phyloP scores from a whole-genome alignment of 1,140 invertebrate genomes.

The Anastrepha obliqua region DNA sequence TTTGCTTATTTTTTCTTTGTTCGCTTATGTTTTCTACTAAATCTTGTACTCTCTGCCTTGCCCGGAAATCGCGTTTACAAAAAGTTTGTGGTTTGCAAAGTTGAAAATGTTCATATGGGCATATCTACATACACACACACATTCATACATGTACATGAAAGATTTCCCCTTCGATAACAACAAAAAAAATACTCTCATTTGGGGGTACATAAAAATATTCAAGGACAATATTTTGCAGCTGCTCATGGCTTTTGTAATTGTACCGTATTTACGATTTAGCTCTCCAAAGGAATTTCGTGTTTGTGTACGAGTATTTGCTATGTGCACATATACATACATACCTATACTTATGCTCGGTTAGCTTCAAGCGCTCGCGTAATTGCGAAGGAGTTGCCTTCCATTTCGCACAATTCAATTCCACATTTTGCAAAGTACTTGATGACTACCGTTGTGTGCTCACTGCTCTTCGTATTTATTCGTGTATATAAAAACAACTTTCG shows the following conservation, averaged over 20 bases:
- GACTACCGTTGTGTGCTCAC: no score
- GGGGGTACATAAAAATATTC: conserved; percentile 39
- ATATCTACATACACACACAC: neutral
- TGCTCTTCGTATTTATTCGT: no score
- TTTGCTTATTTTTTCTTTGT: neutral
- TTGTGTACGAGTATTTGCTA: neutral
- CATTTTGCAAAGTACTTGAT: no score
- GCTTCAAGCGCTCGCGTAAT: neutral
- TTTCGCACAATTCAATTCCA: neutral
- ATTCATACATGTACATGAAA: neutral
- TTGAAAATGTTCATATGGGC: neutral
- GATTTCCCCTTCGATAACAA: no score
- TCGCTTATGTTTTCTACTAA: neutral
- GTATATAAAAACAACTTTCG: no score
- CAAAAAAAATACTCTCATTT: neutral
- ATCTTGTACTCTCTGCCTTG: conserved; percentile 14
- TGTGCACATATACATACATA: neutral
- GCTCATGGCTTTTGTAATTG: neutral
- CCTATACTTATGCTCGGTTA: neutral
- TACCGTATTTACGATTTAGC: neutral
- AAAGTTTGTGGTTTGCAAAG: neutral
- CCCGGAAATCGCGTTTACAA: neutral
- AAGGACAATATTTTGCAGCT: conserved; percentile 23
- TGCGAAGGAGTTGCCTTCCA: neutral
- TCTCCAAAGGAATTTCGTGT: conserved; percentile 9